Conservation (phyloP, 2,113 vertebrate genomes). For the Cynopterus brachyotis region DNA sequence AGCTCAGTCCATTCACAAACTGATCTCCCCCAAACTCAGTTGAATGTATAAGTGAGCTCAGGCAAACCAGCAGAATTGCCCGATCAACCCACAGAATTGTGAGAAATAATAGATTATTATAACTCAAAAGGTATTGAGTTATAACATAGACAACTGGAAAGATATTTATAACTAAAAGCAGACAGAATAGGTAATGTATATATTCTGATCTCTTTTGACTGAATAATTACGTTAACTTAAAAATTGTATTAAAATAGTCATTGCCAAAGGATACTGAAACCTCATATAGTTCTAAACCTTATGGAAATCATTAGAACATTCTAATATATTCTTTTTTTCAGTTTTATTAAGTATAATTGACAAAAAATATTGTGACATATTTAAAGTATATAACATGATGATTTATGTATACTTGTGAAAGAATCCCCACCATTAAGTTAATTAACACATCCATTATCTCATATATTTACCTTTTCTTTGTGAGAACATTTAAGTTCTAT, state of each 20-base stretch:
- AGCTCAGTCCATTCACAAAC: not conserved
- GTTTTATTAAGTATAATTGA: not conserved
- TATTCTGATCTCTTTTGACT: not conserved
- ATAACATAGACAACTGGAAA: not conserved
- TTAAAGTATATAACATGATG: not conserved
- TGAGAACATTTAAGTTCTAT: not conserved
- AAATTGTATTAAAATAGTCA: not conserved
- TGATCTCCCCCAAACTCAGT: fast-evolving
- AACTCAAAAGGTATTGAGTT: not conserved
- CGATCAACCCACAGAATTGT: not conserved
- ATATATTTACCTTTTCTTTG: not conserved
- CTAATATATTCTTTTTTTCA: not conserved
- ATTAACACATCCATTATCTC: not conserved
- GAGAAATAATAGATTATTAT: too few relatives aligned
- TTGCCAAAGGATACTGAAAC: not conserved
- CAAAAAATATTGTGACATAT: not conserved
- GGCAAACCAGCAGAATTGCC: not conserved
- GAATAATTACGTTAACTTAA: not conserved
- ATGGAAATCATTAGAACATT: not conserved
- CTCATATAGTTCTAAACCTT: not conserved
- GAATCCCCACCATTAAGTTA: not conserved
- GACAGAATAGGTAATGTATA: not conserved
- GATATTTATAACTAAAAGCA: not conserved
- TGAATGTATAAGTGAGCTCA: not conserved
- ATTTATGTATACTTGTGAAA: not conserved